Conservation (phyloP, 2,797 vertebrate species). For the Melanitta fusca region DNA sequence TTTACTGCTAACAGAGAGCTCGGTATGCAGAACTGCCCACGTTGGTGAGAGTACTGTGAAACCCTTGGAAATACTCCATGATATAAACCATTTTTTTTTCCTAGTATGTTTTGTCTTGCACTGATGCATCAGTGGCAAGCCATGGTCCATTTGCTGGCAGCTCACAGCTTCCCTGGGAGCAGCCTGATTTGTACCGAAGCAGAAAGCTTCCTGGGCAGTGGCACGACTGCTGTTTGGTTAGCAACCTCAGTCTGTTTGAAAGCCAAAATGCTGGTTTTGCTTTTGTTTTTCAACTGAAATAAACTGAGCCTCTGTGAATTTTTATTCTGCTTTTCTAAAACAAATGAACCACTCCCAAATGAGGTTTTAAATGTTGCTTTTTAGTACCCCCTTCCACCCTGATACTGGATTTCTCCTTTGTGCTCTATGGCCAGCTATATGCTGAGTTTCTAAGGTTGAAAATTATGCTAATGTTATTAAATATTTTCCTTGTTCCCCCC, state of each 20-base stretch:
- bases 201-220: neutral
- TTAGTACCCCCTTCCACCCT: too few species aligned
- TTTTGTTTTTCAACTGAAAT: neutral
- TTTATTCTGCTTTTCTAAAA: neutral
- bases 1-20: neutral
- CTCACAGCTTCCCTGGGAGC: neutral
- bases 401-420: neutral
- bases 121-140: neutral
- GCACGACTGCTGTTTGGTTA: neutral
- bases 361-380: neutral
- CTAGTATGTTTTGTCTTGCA: neutral
- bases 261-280: neutral
- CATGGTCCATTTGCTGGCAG: neutral
- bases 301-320: neutral
- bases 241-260: neutral
- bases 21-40: neutral
- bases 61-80: neutral
- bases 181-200: neutral
- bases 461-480: neutral
- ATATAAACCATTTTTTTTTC: neutral
- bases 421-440: neutral
- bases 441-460: neutral
- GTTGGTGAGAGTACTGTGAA: neutral
- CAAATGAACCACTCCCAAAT: neutral
- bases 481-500: neutral